Evolutionary conservation across 2,797 vertebrate genomes (phyloP).

Genomic region (Smutsia gigantea): DNA sequence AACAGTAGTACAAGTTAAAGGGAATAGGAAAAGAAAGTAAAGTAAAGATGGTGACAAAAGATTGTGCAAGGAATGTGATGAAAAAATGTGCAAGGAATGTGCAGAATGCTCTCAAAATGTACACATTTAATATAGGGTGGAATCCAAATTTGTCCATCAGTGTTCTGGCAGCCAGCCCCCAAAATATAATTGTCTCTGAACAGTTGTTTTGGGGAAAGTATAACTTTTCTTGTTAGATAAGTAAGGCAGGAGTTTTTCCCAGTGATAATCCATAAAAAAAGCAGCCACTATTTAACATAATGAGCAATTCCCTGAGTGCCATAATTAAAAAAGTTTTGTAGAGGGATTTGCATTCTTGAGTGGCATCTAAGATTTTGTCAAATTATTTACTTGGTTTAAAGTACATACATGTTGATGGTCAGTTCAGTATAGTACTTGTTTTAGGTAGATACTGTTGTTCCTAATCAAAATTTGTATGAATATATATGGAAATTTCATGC

Average conservation of each 20-base stretch:
- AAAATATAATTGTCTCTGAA: neutral
- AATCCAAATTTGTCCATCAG: neutral
- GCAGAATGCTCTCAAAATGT: neutral
- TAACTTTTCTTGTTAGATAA: neutral
- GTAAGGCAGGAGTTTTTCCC: neutral
- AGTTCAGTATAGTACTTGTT: neutral
- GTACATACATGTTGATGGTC: neutral
- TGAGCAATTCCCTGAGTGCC: neutral
- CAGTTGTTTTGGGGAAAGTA: neutral
- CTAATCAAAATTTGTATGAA: neutral
- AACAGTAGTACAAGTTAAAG: neutral
- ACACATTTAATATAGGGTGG: neutral
- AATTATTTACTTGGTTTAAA: neutral
- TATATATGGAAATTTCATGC: neutral
- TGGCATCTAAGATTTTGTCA: neutral
- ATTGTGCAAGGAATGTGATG: neutral
- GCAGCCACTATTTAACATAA: neutral
- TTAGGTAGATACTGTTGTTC: neutral
- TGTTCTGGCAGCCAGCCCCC: neutral
- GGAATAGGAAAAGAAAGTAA: neutral
- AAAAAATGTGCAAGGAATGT: neutral
- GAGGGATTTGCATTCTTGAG: neutral
- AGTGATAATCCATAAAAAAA: neutral
- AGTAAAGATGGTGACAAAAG: neutral
- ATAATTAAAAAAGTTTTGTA: neutral